These are phyloP conservation scores for Punctoribates punctum DNA, from an alignment of 2,888 invertebrate species.

Conservation along the genomic window DNA sequence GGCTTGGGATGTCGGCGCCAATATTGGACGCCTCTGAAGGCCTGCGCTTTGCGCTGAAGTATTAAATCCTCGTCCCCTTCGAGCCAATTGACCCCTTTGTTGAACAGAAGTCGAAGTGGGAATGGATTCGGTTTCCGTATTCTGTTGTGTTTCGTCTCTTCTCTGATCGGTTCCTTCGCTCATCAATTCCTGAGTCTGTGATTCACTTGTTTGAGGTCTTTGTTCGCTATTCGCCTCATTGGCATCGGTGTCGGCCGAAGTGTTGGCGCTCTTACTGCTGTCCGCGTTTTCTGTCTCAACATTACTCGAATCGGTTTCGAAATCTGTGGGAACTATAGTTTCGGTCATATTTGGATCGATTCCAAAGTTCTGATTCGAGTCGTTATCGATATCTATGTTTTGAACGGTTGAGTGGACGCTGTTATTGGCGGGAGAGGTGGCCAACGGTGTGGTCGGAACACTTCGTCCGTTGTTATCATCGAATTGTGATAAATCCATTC, in stretches of 20 bases:
- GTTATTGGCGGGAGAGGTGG: slow-evolving; percentile 6
- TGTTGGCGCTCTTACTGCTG: neutral
- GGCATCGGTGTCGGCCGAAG: neutral
- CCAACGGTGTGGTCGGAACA: slow-evolving; percentile 29
- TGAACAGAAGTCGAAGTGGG: neutral
- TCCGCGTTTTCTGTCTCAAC: neutral
- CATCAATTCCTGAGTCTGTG: neutral
- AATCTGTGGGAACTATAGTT: neutral
- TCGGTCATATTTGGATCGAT: slow-evolving; percentile 3
- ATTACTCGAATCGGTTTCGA: neutral
- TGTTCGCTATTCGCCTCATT: neutral
- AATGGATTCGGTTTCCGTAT: neutral
- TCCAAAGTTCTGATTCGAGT: slow-evolving; percentile 8
- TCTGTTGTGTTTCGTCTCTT: neutral
- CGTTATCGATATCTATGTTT: neutral
- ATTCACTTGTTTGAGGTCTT: neutral
- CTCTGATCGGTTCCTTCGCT: neutral
- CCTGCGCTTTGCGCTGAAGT: neutral
- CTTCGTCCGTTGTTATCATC: slow-evolving; percentile 54
- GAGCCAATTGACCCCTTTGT: slow-evolving; percentile 4
- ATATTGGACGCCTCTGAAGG: neutral
- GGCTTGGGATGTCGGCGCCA: neutral
- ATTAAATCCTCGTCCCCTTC: slow-evolving; percentile 5
- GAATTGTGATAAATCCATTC: slow-evolving; percentile 66
- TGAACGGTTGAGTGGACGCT: neutral